Evolutionary conservation across 2,113 vertebrate genomes (phyloP).

Genomic region (Himantopus leucocephalus): DNA sequence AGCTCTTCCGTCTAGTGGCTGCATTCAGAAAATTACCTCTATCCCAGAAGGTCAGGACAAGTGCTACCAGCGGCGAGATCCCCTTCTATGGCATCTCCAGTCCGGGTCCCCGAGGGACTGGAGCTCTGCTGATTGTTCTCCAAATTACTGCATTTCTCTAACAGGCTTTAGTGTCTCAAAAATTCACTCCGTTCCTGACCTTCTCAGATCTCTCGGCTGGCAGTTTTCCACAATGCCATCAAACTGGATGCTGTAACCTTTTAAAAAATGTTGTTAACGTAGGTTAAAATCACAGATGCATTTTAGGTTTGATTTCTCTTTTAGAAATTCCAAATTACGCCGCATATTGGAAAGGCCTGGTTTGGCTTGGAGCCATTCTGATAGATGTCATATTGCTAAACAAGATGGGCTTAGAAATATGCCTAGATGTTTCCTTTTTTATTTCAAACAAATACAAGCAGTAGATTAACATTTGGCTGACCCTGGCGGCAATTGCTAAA

Average conservation of each 20-base stretch:
- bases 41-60: neutral
- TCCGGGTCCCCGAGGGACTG: neutral
- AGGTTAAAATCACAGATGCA: conserved; percentile 42
- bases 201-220: neutral
- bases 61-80: neutral
- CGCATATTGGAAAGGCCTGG: conserved; percentile 16
- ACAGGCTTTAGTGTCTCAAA: neutral
- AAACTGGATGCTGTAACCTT: conserved; percentile 25
- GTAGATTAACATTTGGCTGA: conserved; percentile 71
- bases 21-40: neutral
- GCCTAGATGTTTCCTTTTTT: conserved; percentile 39
- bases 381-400: conserved; percentile 53
- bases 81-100: neutral
- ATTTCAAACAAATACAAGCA: conserved; percentile 59
- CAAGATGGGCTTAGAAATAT: conserved; percentile 50
- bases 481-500: conserved; percentile 34
- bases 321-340: neutral
- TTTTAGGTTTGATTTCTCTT: conserved; percentile 40
- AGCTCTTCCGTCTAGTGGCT: neutral
- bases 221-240: neutral
- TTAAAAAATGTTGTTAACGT: conserved; percentile 40
- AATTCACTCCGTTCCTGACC: neutral
- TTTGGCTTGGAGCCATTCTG: conserved; percentile 44
- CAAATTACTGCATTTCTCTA: conserved; percentile 16
- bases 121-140: neutral